Evolutionary conservation across 2,888 invertebrate genomes (phyloP).

Genomic region (Terebella lapidaria): DNA sequence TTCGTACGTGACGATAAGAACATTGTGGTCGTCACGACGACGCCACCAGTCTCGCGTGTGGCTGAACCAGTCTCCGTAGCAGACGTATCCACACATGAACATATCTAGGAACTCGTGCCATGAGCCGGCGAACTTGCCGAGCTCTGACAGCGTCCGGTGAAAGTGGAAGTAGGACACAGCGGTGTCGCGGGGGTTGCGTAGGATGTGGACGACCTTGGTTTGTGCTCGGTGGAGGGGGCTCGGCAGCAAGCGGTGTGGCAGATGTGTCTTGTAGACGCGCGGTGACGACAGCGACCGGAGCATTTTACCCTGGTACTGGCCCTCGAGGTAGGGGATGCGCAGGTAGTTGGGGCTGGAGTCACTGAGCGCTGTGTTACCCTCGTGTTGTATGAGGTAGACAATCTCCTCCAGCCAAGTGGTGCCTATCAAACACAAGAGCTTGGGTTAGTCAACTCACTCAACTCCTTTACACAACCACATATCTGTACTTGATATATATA

Average conservation of each 20-base stretch:
- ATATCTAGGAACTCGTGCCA: conserved; percentile 11
- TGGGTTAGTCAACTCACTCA: too few relatives aligned
- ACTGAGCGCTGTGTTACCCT: conserved; percentile 46
- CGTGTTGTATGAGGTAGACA: conserved; percentile 49
- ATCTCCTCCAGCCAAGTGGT: conserved; percentile 56
- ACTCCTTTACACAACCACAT: too few relatives aligned
- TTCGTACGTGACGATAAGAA: conserved; percentile 13
- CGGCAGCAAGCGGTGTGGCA: conserved; percentile 5
- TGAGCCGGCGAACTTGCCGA: conserved; percentile 5
- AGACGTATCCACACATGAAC: conserved; percentile 4
- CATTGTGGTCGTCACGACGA: conserved; percentile 4
- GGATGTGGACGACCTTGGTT: conserved; percentile 7
- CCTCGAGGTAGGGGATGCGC: conserved; percentile 3
- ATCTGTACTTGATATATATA: too few relatives aligned
- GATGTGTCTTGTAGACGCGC: conserved; percentile 10
- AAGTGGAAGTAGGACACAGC: conserved; percentile 18
- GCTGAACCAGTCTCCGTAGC: conserved; percentile 13
- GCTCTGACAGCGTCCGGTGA: conserved; percentile 2
- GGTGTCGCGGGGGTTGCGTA: conserved; percentile 15
- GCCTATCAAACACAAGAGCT: too few relatives aligned
- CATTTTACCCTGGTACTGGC: not conserved
- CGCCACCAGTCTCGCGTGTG: conserved; percentile 15
- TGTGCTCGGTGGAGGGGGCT: not conserved
- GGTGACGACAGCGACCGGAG: not conserved
- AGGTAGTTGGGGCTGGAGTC: conserved; percentile 35